Base-by-base conservation (phyloP, 2,113 vertebrate genomes). In the Solea solea region DNA sequence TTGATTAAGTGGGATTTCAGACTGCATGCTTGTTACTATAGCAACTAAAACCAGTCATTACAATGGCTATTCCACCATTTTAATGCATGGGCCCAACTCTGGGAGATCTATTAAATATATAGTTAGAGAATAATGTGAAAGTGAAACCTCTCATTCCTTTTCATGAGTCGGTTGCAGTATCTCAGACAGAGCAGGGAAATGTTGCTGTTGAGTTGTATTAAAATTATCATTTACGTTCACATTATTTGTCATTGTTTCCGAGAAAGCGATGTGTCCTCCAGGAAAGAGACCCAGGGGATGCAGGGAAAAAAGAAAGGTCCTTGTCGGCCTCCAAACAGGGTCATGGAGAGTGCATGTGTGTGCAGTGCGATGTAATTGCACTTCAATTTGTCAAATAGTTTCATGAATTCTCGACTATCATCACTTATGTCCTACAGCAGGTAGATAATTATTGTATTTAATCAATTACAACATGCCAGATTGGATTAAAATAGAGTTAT, bases 401-500 rank as follows among this genome's bases (percentile, higher is more conserved):
- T 1, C 9, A 44, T 13, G 3, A 61, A 48, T 5, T 9, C 48
- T 52, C 49, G 21, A 8, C 48, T 42, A 28, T 25, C 55, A 74
- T 48, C 56, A 41, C 34, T 54, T 50, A 46, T 5, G n/a, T 44
- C 28, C 39, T 27, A 25, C 9, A 48, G 44, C 54, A 84, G 27
- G 55, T 48, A 51, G 64, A 73, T 52, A 16, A 59, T 70, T 57
- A 75, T 63, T 69, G 21, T 10, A 67, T 82, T 59, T n/a, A 82
- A 76, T 89, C 70, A 83, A 82, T 86, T 78, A 66, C 49, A 12
- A 49, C 12, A 15, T 50, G 15, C 6, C 45, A 73, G 64, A 82
- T 52, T 76, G 44, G 73, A 82, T 83, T 74, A 76, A 69, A 11
- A 62, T 41, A 13, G 62, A 72, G 64, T 76, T 85, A 78, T 84